Percentiles rank a stretch among this genome's conserved stretches.
Evolutionary conservation across 2,797 vertebrate genomes (phyloP).

Genomic region (Iguana delicatissima): DNA sequence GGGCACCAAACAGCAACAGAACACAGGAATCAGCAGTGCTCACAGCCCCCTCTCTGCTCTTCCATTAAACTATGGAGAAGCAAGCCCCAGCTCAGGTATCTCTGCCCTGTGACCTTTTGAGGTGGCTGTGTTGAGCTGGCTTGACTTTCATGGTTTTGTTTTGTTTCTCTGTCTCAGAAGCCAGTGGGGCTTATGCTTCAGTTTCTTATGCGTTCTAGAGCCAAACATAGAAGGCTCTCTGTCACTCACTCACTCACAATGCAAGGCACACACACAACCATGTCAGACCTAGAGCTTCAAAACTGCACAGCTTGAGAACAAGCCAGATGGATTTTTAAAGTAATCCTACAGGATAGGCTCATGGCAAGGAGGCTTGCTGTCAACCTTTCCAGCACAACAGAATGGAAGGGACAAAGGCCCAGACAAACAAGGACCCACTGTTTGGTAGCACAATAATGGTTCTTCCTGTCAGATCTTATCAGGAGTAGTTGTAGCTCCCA

Average conservation of each 20-base stretch:
- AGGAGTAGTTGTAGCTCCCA: not conserved
- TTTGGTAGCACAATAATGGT: not conserved
- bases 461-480: not conserved
- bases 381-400: not conserved
- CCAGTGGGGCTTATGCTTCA: not conserved
- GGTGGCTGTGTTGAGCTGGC: not conserved
- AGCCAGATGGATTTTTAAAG: not conserved
- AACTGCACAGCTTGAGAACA: not conserved
- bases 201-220: not conserved
- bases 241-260: not conserved
- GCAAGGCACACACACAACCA: not conserved
- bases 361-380: not conserved
- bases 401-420: not conserved
- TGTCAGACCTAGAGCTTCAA: not conserved
- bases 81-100: not conserved
- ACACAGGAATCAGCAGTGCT: not conserved
- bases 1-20: not conserved
- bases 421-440: not conserved
- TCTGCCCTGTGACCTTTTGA: not conserved
- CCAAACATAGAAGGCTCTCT: not conserved
- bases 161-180: not conserved
- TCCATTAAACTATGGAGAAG: not conserved
- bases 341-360: not conserved
- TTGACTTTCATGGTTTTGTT: constrained; percentile 2
- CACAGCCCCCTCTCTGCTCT: not conserved